Conservation (phyloP, 2,113 vertebrate genomes). For the Hymenochirus boettgeri region DNA sequence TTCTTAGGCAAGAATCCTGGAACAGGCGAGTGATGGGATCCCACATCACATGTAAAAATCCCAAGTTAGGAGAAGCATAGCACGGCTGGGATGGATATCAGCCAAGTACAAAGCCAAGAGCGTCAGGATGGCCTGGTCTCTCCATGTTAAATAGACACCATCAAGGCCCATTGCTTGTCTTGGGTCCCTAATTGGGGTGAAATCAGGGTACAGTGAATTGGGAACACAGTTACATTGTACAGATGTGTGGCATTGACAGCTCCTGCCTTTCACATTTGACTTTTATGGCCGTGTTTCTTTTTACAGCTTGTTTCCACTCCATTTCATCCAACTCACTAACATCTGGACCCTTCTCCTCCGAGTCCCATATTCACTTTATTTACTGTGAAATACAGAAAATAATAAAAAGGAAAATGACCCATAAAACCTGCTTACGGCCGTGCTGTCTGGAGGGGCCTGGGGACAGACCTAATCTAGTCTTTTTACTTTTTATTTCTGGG, state of each 20-base stretch:
- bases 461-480: slow-evolving; percentile 9
- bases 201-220: slow-evolving; percentile 71
- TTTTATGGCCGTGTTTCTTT: slow-evolving; percentile 67
- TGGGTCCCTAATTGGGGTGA: slow-evolving; percentile 72
- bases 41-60: no score
- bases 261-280: slow-evolving; percentile 37
- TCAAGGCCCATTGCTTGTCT: slow-evolving; percentile 52
- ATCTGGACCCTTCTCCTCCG: slow-evolving; percentile 68
- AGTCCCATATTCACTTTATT: slow-evolving; percentile 68
- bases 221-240: slow-evolving; percentile 67
- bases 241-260: slow-evolving; percentile 73
- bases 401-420: slow-evolving; percentile 56
- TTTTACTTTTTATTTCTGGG: not conserved
- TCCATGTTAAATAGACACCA: not conserved
- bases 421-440: slow-evolving; percentile 47
- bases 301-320: slow-evolving; percentile 75
- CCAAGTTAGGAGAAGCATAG: no score
- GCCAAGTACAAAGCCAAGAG: not conserved
- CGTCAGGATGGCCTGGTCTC: not conserved
- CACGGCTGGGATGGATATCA: not conserved
- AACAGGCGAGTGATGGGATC: no score
- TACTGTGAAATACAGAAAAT: slow-evolving; percentile 61
- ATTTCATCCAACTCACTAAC: slow-evolving; percentile 71
- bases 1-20: no score
- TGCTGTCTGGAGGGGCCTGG: not conserved